Evolutionary conservation across 2,113 vertebrate genomes (phyloP).

Genomic region (Leptosomus discolor): DNA sequence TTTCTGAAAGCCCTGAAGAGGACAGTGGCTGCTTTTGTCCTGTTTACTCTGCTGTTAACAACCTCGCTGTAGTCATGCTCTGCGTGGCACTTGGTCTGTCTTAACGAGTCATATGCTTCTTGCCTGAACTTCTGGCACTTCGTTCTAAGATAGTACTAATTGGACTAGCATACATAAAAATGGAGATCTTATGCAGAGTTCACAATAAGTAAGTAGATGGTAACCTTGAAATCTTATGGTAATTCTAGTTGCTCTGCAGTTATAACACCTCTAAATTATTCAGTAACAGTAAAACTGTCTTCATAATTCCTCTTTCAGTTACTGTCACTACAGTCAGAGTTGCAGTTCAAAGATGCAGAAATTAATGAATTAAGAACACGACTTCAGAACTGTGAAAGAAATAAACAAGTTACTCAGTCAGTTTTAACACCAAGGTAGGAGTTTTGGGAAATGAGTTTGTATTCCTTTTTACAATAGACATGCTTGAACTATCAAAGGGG

Average conservation of each 20-base stretch:
- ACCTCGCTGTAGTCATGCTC: neutral
- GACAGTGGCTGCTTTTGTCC: neutral
- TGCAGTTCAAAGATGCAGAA: conserved; percentile 96
- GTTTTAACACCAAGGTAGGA: conserved; percentile 75
- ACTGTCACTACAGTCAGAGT: conserved; percentile 87
- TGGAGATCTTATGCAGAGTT: neutral
- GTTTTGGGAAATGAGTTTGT: neutral
- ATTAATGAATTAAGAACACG: conserved; percentile 89
- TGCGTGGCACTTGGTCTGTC: neutral
- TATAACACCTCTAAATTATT: neutral
- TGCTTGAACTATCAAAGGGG: neutral
- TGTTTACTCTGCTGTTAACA: neutral
- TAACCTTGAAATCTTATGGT: neutral
- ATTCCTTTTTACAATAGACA: neutral
- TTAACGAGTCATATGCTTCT: neutral
- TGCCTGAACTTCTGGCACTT: neutral
- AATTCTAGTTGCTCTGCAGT: neutral
- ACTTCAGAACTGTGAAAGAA: conserved; percentile 81
- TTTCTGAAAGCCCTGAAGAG: neutral
- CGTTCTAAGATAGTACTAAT: neutral
- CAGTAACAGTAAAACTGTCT: neutral
- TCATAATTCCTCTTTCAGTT: conserved; percentile 74
- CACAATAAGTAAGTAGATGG: neutral
- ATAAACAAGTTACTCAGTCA: conserved; percentile 53
- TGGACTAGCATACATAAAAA: neutral